phyloP scores from a whole-genome alignment of 2,113 vertebrate genomes.

The Montifringilla adamsi region DNA sequence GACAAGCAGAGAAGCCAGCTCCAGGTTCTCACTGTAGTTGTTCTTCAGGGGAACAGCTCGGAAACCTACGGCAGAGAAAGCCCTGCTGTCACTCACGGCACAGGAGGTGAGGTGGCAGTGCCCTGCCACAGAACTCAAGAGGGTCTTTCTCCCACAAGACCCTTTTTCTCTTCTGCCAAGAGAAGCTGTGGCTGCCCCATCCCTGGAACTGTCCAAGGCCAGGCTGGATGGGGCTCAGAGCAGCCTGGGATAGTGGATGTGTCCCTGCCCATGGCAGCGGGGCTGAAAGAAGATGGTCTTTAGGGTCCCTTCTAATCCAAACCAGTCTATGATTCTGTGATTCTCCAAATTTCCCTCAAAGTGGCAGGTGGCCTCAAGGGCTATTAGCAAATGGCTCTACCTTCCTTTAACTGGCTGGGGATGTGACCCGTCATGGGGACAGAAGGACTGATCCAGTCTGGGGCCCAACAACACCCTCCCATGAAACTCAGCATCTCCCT shows the following conservation, averaged over 20 bases:
- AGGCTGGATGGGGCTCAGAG: accelerated
- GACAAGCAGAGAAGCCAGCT: conserved; percentile 90
- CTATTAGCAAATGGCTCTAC: background rate
- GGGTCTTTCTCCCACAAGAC: background rate
- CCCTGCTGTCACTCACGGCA: accelerated
- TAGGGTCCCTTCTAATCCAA: background rate
- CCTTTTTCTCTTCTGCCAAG: background rate
- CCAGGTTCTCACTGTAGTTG: conserved; percentile 95
- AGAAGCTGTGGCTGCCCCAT: background rate
- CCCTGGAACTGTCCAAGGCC: background rate
- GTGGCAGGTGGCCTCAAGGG: background rate
- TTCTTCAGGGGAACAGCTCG: conserved; percentile 95
- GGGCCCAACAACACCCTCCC: background rate
- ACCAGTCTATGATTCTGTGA: background rate
- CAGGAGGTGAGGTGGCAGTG: too few relatives aligned
- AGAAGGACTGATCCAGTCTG: background rate
- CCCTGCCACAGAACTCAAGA: background rate
- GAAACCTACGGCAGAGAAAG: conserved; percentile 76
- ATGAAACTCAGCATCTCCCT: background rate
- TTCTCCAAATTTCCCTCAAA: background rate
- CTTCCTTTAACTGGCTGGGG: background rate
- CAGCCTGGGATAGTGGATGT: background rate
- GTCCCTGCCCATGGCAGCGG: background rate
- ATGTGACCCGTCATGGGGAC: background rate
- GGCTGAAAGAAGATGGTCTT: background rate